Percentiles rank a stretch among this genome's conserved stretches.
These are phyloP conservation scores for Dasysyrphus albostriatus DNA, from an alignment of 2,888 invertebrate species.

Conservation along the genomic window DNA sequence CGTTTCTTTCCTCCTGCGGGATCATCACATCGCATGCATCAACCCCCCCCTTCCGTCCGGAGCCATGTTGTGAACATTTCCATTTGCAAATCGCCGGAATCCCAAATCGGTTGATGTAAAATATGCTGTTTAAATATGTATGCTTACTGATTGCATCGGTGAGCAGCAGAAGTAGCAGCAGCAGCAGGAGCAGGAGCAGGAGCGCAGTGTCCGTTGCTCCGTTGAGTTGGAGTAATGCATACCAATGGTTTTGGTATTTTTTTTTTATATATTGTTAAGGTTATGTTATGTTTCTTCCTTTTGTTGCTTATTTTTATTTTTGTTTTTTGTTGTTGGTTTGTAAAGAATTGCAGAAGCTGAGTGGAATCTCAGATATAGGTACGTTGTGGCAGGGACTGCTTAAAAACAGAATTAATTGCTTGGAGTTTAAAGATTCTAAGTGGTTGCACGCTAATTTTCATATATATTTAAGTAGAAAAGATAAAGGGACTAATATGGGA, in stretches of 20 bases:
- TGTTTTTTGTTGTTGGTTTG: neutral
- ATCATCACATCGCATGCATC: conserved; percentile 23
- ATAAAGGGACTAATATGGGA: conserved; percentile 33
- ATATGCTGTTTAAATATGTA: conserved; percentile 76
- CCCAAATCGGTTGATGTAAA: conserved; percentile 76
- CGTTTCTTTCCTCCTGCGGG: conserved; percentile 14
- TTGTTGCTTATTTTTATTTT: neutral
- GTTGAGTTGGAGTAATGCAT: conserved; percentile 69
- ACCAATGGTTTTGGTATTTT: conserved; percentile 60
- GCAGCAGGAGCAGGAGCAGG: neutral
- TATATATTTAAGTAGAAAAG: conserved; percentile 42
- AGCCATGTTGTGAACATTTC: conserved; percentile 75
- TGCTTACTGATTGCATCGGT: conserved; percentile 76
- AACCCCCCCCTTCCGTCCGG: conserved; percentile 4
- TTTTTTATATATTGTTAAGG: conserved; percentile 2
- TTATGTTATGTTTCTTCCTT: conserved; percentile 13
- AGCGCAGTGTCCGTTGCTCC: conserved; percentile 10
- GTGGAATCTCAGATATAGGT: conserved; percentile 53
- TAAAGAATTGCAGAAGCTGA: conserved; percentile 39
- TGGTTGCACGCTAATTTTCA: conserved; percentile 64
- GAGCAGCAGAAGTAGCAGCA: conserved; percentile 51
- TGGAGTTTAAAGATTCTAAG: conserved; percentile 58
- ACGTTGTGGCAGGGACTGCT: conserved; percentile 23
- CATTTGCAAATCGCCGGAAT: conserved; percentile 76
- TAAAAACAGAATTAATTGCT: conserved; percentile 68